Conservation (phyloP, 1,140 invertebrate genomes). For the Pollicipes pollicipes region DNA sequence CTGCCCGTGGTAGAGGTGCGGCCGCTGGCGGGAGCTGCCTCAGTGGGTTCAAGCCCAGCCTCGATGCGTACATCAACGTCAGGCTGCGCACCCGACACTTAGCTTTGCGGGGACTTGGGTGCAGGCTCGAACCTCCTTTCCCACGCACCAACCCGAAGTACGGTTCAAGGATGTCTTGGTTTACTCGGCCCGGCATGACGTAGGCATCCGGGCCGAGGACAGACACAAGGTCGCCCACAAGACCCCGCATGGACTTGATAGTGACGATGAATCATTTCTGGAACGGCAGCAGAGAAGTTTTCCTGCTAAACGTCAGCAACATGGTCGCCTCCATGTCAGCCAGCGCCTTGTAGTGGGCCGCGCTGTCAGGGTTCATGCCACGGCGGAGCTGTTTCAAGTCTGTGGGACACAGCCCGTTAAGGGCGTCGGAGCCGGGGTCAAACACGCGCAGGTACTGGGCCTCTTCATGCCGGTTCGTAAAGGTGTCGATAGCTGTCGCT, state of each 20-base stretch:
- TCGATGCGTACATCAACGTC: neutral
- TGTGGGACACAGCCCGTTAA: neutral
- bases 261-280: neutral
- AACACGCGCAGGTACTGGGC: neutral
- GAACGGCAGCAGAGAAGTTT: neutral
- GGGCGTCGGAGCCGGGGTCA: neutral
- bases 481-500: neutral
- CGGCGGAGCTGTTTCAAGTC: neutral
- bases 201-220: neutral
- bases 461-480: neutral
- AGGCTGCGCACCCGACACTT: neutral
- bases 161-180: neutral
- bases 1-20: too few relatives aligned
- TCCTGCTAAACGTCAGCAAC: neutral
- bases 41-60: neutral
- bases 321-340: neutral
- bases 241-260: neutral
- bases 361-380: neutral
- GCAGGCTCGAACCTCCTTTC: neutral
- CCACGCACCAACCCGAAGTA: neutral
- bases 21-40: too few relatives aligned
- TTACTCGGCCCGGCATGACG: neutral
- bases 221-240: neutral
- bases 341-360: neutral
- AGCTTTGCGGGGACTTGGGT: neutral